Base-by-base conservation (phyloP, 2,113 vertebrate species). In the Dryoscopus gambensis region DNA sequence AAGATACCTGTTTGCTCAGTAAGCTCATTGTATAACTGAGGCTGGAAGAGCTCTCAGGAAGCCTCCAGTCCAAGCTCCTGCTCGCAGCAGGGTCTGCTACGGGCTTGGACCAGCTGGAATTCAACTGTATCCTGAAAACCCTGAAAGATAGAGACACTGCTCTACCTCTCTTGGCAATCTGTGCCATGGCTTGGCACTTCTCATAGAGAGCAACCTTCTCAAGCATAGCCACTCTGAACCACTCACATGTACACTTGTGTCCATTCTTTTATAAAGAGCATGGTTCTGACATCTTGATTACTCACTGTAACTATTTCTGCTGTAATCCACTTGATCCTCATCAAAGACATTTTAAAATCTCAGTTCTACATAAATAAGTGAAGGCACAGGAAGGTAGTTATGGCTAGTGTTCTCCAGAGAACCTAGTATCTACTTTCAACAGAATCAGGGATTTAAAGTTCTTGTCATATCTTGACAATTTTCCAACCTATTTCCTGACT, bases 111-210 rank as follows among this genome's bases (percentile, higher is more conserved):
- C 11, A 44, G 30, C 35, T 92, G 56, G 18, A 56, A 64, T 25
- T 31, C 10, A 40, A 5, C 23, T 6, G 13, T 53, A 9, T 49
- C 74, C 21, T 44, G 13, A 85, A 88, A 88, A 78, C 8, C 17
- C 30, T 11, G 4, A 57, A 28, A 3, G 2, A 56, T 25, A 55
- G 37, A 78, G n/a, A 22, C 0, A 0, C 28, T 53, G 11, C 27
- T 22, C 25, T 30, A 19, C 13, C 1, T 42, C 15, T 27, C 16
- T 49, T 2, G 1, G 13, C 24, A 82, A 5, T 22, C 37, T 77
- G 19, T 78, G 18, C 27, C 40, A 15, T 33, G 31, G 5, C 30
- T 89, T 89, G 33, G 35, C 30, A 11, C 5, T 50, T 18, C 35
- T 56, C 23, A 22, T 11, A 14, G 17, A 13, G 7, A 81, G 7